Evolutionary conservation across 2,797 vertebrate species (phyloP).

Genomic region (Aulostomus chinensis): DNA sequence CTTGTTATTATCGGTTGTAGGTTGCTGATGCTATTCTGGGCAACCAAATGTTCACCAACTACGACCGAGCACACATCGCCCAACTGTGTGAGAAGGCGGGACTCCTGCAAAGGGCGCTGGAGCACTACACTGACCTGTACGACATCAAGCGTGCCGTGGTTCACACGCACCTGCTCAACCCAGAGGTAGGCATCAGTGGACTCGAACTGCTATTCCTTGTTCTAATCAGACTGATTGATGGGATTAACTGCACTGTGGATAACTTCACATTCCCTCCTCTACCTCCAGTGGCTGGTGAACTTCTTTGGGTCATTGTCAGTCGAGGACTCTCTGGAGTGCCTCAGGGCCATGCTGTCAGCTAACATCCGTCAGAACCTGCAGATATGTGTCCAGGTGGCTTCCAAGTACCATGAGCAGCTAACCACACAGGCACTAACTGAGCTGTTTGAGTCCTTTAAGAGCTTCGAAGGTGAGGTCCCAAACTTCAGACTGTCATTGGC

Average conservation of each 20-base stretch:
- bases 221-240: neutral
- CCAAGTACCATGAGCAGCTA: constrained; percentile 95
- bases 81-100: constrained; percentile 97
- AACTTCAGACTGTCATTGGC: neutral
- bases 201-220: neutral
- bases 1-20: constrained; percentile 59
- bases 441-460: constrained; percentile 97
- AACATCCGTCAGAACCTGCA: constrained; percentile 98
- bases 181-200: constrained; percentile 81
- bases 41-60: constrained; percentile 98
- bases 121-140: constrained; percentile 95
- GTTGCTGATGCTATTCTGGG: constrained; percentile 96
- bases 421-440: constrained; percentile 93
- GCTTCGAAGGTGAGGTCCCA: constrained; percentile 89
- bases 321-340: constrained; percentile 94
- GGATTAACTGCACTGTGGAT: neutral
- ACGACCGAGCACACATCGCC: constrained; percentile 94
- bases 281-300: constrained; percentile 93
- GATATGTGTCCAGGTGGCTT: constrained; percentile 96
- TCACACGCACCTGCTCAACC: constrained; percentile 96
- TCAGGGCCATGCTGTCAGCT: constrained; percentile 94
- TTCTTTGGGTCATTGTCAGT: constrained; percentile 95
- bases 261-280: constrained; percentile 1
- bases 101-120: constrained; percentile 90
- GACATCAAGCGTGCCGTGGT: constrained; percentile 96